Percentiles rank a stretch among this genome's conserved stretches.
Conservation (phyloP, 30 jellyfish, hydroid and myxozoan genomes). For the Aurelia aurita complex sp. Pacific region DNA sequence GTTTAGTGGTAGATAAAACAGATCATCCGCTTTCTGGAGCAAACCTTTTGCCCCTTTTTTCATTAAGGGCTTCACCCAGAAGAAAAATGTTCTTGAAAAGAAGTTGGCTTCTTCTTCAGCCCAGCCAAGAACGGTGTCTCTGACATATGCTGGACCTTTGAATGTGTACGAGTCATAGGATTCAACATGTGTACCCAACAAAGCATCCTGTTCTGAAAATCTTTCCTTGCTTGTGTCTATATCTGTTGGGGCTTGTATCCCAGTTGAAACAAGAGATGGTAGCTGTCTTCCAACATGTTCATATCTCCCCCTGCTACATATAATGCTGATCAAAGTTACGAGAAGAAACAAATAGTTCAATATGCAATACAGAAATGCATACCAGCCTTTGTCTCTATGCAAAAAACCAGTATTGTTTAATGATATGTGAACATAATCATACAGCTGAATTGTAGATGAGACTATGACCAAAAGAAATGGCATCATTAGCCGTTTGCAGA, state of each 20-base stretch:
- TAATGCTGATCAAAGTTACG: neutral
- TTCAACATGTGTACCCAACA: constrained; percentile 50
- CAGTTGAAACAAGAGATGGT: constrained; percentile 55
- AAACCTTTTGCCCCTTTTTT: constrained; percentile 67
- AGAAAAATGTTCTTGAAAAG: constrained; percentile 69
- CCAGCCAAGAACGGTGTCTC: constrained; percentile 80
- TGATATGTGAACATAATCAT: constrained; percentile 13
- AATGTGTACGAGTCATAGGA: constrained; percentile 56
- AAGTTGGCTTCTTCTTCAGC: constrained; percentile 68
- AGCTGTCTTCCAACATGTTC: constrained; percentile 26
- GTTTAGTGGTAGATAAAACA: constrained; percentile 64
- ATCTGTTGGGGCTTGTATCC: constrained; percentile 31
- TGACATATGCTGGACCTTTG: constrained; percentile 4
- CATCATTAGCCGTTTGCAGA: constrained; percentile 5
- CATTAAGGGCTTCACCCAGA: constrained; percentile 88
- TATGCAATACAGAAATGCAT: constrained; percentile 3
- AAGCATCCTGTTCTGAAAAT: constrained; percentile 51
- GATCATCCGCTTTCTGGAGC: constrained; percentile 69
- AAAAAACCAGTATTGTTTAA: neutral
- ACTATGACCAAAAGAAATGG: constrained; percentile 31
- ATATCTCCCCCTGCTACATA: neutral
- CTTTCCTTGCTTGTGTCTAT: neutral
- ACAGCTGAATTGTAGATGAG: constrained; percentile 60
- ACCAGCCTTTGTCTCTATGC: constrained; percentile 19
- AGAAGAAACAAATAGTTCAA: constrained; percentile 18